Percentiles rank a stretch among this genome's conserved stretches.
Conservation (phyloP, 2,797 vertebrate species). For the Hipposideros larvatus region DNA sequence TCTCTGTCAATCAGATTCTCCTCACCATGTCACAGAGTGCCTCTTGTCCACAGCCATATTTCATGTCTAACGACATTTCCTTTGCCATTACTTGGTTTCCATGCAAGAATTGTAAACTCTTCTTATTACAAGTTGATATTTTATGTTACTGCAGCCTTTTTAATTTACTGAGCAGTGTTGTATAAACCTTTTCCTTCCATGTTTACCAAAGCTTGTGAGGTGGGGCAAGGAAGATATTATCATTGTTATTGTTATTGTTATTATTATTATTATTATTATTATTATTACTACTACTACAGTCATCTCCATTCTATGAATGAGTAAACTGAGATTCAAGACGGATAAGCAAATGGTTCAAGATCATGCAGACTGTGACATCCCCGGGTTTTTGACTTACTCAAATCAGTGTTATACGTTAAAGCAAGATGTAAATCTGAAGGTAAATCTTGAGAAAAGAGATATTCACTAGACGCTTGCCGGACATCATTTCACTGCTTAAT, state of each 20-base stretch:
- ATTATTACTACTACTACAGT: neutral
- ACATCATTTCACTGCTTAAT: neutral
- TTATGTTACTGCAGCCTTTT: neutral
- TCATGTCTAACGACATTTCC: neutral
- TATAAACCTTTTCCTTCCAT: neutral
- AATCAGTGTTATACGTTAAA: neutral
- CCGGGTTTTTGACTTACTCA: neutral
- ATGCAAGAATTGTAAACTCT: neutral
- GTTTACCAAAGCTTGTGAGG: neutral
- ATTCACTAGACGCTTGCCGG: conserved; percentile 12
- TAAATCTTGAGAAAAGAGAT: conserved; percentile 22
- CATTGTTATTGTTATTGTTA: too few species aligned
- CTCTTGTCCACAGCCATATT: neutral
- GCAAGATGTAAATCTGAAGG: neutral
- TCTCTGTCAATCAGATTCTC: neutral
- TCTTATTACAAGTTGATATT: neutral
- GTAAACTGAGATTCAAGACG: neutral
- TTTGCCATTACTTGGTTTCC: neutral
- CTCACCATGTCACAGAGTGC: neutral
- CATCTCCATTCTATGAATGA: neutral
- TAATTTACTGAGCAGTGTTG: neutral
- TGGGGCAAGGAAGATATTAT: neutral
- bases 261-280: neutral
- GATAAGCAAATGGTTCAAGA: neutral
- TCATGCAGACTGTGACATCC: neutral